Percentiles rank a stretch among this genome's conserved stretches.
These are phyloP conservation scores for Trochalopteron elliotii DNA, from an alignment of 2,113 vertebrate genomes.

Conservation along the genomic window DNA sequence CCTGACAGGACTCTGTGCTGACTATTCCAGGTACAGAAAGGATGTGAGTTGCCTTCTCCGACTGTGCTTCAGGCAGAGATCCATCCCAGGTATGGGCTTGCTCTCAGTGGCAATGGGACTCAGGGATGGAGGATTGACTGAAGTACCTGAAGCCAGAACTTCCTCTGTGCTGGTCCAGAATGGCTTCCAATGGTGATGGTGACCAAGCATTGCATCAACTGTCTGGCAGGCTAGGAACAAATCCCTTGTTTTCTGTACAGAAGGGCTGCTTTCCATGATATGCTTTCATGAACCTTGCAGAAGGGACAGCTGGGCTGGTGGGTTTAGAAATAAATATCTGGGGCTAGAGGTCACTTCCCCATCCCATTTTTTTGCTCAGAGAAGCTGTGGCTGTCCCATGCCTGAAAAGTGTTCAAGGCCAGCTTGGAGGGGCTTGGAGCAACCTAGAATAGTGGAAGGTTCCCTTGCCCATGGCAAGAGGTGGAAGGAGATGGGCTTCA, in stretches of 20 bases:
- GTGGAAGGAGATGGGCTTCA: not conserved
- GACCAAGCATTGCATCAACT: not conserved
- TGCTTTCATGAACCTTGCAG: not conserved
- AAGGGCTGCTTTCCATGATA: not conserved
- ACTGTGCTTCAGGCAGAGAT: conserved; percentile 69
- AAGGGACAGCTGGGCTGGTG: not conserved
- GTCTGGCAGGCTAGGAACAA: not conserved
- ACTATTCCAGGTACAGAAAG: conserved; percentile 70
- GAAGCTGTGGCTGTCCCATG: not conserved
- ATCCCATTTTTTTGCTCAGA: not conserved
- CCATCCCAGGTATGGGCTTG: conserved; percentile 45
- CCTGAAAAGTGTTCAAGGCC: not conserved
- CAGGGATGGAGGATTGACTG: not conserved
- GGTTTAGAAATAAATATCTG: not conserved
- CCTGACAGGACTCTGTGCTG: not conserved
- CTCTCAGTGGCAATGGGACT: not conserved
- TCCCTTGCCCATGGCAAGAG: too few species aligned
- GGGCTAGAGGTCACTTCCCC: not conserved
- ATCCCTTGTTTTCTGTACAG: not conserved
- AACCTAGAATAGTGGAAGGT: not conserved
- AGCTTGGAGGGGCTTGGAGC: not conserved
- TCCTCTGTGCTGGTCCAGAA: not conserved
- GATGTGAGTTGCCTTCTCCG: conserved; percentile 74
- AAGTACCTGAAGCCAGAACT: not conserved
- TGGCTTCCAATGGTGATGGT: not conserved